Evolutionary conservation across 2,797 vertebrate genomes (phyloP), one percentile per base, ranked within the genome.

Genomic region (Darevskia nairensis): DNA sequence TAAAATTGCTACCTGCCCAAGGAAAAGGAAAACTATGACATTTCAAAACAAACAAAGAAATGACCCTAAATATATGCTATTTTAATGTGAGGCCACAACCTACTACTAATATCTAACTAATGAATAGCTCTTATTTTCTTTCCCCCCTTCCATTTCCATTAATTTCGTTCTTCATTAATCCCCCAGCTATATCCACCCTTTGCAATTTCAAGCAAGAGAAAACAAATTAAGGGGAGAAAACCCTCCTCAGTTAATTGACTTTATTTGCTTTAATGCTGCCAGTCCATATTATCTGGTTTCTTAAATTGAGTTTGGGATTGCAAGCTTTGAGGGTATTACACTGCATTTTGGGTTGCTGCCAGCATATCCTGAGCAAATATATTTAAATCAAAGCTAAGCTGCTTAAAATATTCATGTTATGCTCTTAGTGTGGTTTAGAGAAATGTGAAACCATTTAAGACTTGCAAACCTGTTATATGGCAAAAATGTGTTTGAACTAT

Each of bases 371-470:
- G 91, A 96, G 96, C 97, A 98, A 98, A 98, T 98, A 98, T 97
- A 98, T 98, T 98, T 97, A 98, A 98, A 98, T 98, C 96, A 97
- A 96, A 96, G 95, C 95, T 98, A 98, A 98, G 97, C 97, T 97
- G 96, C 97, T 98, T 98, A 98, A 97, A 98, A 98, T 98, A 98
- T 98, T 98, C 97, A 97, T 97, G 96, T 97, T 98, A 97, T 96
- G 96, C 96, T 98, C 97, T 97, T 95, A 98, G 95, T 96, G 95
- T 97, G 95, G 96, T 98, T 98, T 98, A 97, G 95, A 97, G 96
- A 97, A 98, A 98, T 98, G 88, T 96, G 94, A 98, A 97, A 97
- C 96, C 96, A 95, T 97, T 97, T 97, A 96, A 95, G 95, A 96
- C 94, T 96, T 96, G 91, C 91, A 97, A 97, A 97, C 95, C 93